Evolutionary conservation across 2,797 vertebrate genomes (phyloP).

Genomic region (Pseudopleuronectes americanus): DNA sequence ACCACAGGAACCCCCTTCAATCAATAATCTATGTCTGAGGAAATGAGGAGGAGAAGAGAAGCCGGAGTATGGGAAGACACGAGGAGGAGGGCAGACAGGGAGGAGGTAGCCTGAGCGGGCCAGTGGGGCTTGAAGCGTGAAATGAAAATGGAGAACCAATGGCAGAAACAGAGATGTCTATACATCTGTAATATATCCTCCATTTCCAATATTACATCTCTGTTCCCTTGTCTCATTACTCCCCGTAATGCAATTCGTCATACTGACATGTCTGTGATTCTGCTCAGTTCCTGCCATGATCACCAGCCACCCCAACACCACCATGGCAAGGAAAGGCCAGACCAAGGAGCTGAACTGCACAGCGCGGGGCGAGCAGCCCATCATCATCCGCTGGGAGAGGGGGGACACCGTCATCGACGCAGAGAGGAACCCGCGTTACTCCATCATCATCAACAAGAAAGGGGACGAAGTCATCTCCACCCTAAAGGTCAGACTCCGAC

Average conservation of each 20-base stretch:
- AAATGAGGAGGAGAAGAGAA: slow-evolving; percentile 46
- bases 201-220: slow-evolving; percentile 54
- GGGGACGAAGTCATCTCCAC: slow-evolving; percentile 97
- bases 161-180: slow-evolving; percentile 71
- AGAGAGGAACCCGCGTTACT: slow-evolving; percentile 94
- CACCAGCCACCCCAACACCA: slow-evolving; percentile 97
- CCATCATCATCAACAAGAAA: slow-evolving; percentile 94
- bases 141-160: slow-evolving; percentile 69
- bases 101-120: slow-evolving; percentile 46
- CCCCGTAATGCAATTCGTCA: slow-evolving; percentile 55
- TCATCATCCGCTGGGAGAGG: slow-evolving; percentile 98
- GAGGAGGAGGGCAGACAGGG: slow-evolving; percentile 38
- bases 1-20: slow-evolving; percentile 71
- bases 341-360: slow-evolving; percentile 98
- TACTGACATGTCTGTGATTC: slow-evolving; percentile 60
- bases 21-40: slow-evolving; percentile 75
- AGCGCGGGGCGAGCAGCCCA: slow-evolving; percentile 95
- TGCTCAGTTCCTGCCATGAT: slow-evolving; percentile 96
- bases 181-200: slow-evolving; percentile 70
- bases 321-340: slow-evolving; percentile 95
- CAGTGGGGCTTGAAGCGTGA: slow-evolving; percentile 73
- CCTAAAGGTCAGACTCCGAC: slow-evolving; percentile 87
- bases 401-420: slow-evolving; percentile 98
- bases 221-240: slow-evolving; percentile 67
- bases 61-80: slow-evolving; percentile 31